phyloP scores from a whole-genome alignment of 1,140 invertebrate genomes.

The Trichonephila inaurata region DNA sequence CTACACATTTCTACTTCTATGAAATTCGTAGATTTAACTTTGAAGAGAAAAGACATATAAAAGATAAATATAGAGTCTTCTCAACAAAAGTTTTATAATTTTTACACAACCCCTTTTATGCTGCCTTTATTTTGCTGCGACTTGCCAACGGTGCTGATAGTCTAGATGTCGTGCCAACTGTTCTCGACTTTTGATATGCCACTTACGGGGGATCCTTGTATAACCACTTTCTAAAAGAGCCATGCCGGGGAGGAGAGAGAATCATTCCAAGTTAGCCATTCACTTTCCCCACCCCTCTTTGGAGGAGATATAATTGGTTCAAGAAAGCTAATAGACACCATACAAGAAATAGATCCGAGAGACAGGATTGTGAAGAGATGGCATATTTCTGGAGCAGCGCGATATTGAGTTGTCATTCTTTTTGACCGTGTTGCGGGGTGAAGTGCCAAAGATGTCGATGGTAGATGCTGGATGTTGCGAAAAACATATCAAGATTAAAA shows the following conservation, averaged over 20 bases:
- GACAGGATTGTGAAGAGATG: not conserved
- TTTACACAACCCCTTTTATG: no score
- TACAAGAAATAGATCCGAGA: not conserved
- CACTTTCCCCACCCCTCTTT: not conserved
- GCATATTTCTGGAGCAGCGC: conserved; percentile 6
- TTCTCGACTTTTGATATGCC: conserved; percentile 42
- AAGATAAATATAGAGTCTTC: no score
- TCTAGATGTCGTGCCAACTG: conserved; percentile 41
- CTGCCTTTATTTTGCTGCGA: not conserved
- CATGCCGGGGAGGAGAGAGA: not conserved
- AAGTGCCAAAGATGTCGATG: not conserved
- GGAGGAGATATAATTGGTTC: conserved; percentile 5
- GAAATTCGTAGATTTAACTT: no score
- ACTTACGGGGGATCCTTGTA: conserved; percentile 27
- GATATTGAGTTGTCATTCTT: conserved; percentile 48
- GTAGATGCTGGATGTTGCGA: no score
- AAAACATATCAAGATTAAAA: no score
- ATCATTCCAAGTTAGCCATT: conserved; percentile 1
- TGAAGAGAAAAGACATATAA: no score
- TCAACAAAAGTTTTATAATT: no score
- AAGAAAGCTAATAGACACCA: conserved; percentile 60
- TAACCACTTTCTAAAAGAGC: not conserved
- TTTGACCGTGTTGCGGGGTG: not conserved
- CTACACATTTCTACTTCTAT: no score
- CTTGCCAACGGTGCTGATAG: not conserved